Percentiles rank a stretch among this genome's conserved stretches.
phyloP scores from a whole-genome alignment of 2,113 vertebrate species.

The Bos javanicus region DNA sequence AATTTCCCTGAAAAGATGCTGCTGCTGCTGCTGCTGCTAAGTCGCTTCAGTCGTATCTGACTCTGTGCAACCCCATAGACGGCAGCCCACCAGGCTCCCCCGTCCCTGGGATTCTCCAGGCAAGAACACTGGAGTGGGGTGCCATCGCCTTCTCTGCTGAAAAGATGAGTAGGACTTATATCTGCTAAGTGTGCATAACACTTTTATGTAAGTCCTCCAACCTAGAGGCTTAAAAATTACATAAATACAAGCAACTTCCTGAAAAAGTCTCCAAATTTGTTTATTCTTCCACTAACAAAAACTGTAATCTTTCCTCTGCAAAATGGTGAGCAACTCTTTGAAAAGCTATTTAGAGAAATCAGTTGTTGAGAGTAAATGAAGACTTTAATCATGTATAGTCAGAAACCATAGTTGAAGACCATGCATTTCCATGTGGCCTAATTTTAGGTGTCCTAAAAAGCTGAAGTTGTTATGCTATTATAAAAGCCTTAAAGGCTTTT shows the following conservation, averaged over 20 bases:
- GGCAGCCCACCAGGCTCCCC: too few species aligned
- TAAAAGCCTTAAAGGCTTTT: constrained; percentile 64
- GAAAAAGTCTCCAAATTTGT: background rate
- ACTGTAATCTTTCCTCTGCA: background rate
- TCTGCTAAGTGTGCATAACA: background rate
- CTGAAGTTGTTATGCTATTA: background rate
- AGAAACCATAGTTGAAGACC: background rate
- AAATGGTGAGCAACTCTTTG: background rate
- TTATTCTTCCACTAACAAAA: background rate
- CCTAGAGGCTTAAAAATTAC: background rate
- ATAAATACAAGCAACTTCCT: background rate
- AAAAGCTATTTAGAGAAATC: background rate
- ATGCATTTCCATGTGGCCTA: constrained; percentile 20
- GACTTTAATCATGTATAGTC: background rate
- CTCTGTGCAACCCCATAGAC: rapidly evolving
- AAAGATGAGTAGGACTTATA: background rate
- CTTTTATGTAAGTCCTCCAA: background rate
- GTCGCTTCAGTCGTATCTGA: too few species aligned
- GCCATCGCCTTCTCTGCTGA: rapidly evolving
- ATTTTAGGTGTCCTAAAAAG: constrained; percentile 31
- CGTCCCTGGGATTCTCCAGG: too few species aligned
- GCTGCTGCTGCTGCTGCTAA: too few species aligned
- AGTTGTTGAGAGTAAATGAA: background rate
- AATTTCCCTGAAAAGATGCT: background rate
- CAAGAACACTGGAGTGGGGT: too few species aligned